Evolutionary conservation across 2,797 vertebrate genomes (phyloP), one percentile per base, ranked within the genome.

Genomic region (Sebastes diaconus): DNA sequence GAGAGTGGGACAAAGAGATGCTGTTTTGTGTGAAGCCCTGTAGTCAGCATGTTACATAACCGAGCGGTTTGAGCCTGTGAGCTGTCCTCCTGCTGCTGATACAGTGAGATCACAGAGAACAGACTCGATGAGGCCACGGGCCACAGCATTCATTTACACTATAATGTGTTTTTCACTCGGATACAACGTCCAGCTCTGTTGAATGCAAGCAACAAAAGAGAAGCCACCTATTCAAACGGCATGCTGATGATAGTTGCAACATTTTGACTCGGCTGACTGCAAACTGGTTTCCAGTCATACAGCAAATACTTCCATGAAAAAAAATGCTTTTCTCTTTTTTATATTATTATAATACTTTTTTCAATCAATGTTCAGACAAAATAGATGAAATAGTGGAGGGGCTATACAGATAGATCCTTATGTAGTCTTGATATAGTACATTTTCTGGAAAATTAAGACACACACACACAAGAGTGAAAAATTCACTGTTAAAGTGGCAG

Each of bases 31-130:
- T 72, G 85, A 76, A 90, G 81, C 81, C 73, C 76, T 70, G 64
- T 60, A 83, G 81, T 91, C 84, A 89, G 84, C 71, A 75, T 61
- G 72, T 93, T 93, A 87, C 79, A 75, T 90, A 92, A 90, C 42
- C 11, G 79, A 77, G 83, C 13, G 5, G 36, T 87, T 59, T 79
- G 81, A 86, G 86, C 80, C 86, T 24, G 80, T 42, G 70, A 79
- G 77, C 86, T 63, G 73, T 80, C 77, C 64, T 79, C 63, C 73
- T 87, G 85, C 67, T 79, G 80, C 87, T 87, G 83, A 88, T 89
- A 87, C 68, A 81, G 79, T 84, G 81, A 84, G 78, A 64, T 50
- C 75, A 80, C 30, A 79, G 61, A 81, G 80, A 75, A 79, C 79
- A 73, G 73, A 58, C 79, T 59, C 68, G 77, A 87, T 83, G 75